Base-by-base conservation (phyloP, 2,888 invertebrate genomes). In the Eupsilia transversa region DNA sequence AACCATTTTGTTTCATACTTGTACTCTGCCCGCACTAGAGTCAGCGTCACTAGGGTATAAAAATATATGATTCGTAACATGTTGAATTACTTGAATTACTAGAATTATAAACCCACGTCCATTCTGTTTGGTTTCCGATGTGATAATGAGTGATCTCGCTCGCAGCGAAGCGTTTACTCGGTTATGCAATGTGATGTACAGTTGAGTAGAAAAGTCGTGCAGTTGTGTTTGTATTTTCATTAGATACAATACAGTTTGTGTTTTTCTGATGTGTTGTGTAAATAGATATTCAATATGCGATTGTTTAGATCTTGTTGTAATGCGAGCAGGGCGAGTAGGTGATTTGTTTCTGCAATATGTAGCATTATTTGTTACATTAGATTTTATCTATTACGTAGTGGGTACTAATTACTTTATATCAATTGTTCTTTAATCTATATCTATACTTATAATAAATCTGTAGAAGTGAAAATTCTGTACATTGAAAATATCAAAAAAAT, bases 1-100 rank as follows among this genome's bases (percentile, higher is more conserved):
- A 97, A 97, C 90, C 87, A 92, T 77, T 95, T 94, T 0, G 94
- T 95, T 10, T 92, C 91, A 74, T 91, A 96, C 38, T 91, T 92
- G 74, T 96, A 95, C 20, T 93, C 91, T 5, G 93, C 90, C n/a
- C 84, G 86, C 38, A 89, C 93, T 35, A 85, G 27, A 35, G 79
- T 81, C n/a, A 89, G 72, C 9, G 89, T 41, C 27, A 88, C 77
- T 52, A 90, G n/a, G 9, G 88, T 46, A 27, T 79, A 75, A 20
- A 88, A n/a, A n/a, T n/a, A 72, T 67, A 87, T 65, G 10, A 83
- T 89, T 97, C 80, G 74, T n/a, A 74, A 65, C 86, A 89, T 88
- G 84, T 89, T 82, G 43, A 46, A 30, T 72, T 74, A 38, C 74
- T 77, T 97, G 85, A 64, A 49, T 60, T 69, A 71, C n/a, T 33